Evolutionary conservation across 2,888 invertebrate species (phyloP), one percentile per base, ranked within the genome.

Genomic region (Spicauda simplicius): DNA sequence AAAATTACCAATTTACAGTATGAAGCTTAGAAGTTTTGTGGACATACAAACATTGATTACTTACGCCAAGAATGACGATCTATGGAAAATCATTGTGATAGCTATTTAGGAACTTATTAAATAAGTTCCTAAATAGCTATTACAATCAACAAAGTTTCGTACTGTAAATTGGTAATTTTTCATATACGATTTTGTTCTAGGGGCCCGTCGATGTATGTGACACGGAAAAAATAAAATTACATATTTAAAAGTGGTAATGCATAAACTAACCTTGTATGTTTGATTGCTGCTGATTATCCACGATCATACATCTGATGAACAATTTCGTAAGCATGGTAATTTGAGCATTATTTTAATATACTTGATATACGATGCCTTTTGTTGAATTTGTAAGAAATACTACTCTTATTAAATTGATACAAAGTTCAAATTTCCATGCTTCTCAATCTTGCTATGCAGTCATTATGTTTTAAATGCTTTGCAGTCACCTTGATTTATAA

Each of bases 241-340:
- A 33, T 33, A 8, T 41, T 41, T 41, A 41, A 41, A 41, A 41
- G 41, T 41, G 52, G 45, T 48, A 30, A 48, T 50, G 11, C 18
- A 50, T 30, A 25, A 12, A 25, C n/a, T 25, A 59, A 59, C 20
- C n/a, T 11, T 60, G 10, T 33, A 33, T 50, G 18, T 60, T 50
- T 30, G 0, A 60, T 18, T 60, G 37, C 37, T 53, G 0, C 48
- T 33, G 60, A 37, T 53, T 30, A 19, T 25, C 8, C 18, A n/a
- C 30, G 41, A 50, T 30, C 50, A 16, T 50, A 20, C 37, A 16
- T 50, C 10, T 33, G 33, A 10, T 59, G 30, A 59, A 20, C 10
- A 7, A 25, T 1, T 53, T 10, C 5, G 5, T 30, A 14, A 19
- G 52, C 52, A 11, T 37, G 25, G 16, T 20, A 54, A 41, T 53